Base-by-base conservation (phyloP, 2,888 invertebrate genomes). In the Callosobruchus maculatus region DNA sequence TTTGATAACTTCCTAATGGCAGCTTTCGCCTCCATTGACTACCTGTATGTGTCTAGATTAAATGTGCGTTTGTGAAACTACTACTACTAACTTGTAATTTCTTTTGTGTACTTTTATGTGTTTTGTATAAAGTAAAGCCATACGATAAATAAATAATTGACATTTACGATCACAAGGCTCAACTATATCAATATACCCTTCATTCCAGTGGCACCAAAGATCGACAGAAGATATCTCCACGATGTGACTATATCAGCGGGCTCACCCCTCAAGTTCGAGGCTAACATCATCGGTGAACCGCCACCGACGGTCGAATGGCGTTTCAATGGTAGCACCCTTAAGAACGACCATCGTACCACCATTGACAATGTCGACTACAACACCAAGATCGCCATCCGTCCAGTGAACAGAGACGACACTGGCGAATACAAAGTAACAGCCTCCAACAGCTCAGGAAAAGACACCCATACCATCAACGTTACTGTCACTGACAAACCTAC, bases 301-400 rank as follows among this genome's bases (percentile, higher is more conserved):
- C 94, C 97, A 74, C 99, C 99, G 71, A 94, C 93, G 75, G 95
- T 96, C 22, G 95, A 95, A 84, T 99, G 98, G 98, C 93, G 95
- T 82, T 94, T 93, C 85, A 94, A 94, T 79, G 95, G 95, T 80
- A 93, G 93, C 86, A 93, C 94, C 20, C 88, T 97, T 71, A 90
- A 83, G 77, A 85, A 85, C 71, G 86, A 85, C 76, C 95, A 95
- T 85, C 93, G 93, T 74, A 92, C 94, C 0, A 91, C 91, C 74
- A 93, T 97, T 83, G 96, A 95, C 84, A 94, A 93, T 80, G 92
- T 93, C 0, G 95, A 96, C 74, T 96, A 97, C 88, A 95, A 93
- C 87, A 96, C 96, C 0, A 97, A 96, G 88, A 87, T 97, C 75
- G 92, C 93, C 20, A 91, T 97, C 78, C 89, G 97, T 21, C 96